Conservation (phyloP, 2,113 vertebrate genomes). For the Prochilodus magdalenae region DNA sequence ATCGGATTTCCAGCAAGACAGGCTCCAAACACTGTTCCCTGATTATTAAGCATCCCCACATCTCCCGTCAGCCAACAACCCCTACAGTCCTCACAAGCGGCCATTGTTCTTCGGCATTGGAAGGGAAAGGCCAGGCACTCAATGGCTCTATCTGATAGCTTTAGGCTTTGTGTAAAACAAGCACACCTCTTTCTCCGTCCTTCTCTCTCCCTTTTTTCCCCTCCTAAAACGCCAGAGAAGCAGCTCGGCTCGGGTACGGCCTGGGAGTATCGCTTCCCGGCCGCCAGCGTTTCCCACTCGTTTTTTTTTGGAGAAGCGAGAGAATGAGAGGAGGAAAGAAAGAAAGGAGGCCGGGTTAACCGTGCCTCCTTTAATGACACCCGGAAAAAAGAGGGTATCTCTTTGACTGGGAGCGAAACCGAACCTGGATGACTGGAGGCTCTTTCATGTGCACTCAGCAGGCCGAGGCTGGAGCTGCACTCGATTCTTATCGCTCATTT, state of each 20-base stretch:
- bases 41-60: not conserved
- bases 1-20: not conserved
- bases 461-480: conserved; percentile 3
- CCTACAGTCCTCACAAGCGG: not conserved
- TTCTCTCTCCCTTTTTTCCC: not conserved
- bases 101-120: not conserved
- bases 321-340: not conserved
- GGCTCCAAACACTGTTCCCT: not conserved
- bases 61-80: not conserved
- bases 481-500: conserved; percentile 28
- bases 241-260: not conserved
- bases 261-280: conserved; percentile 15
- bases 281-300: conserved; percentile 10
- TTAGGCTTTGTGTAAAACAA: conserved; percentile 40
- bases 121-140: not conserved
- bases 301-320: not conserved
- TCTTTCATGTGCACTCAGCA: conserved; percentile 35
- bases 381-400: not conserved
- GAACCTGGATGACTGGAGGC: conserved; percentile 2
- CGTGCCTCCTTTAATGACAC: not conserved
- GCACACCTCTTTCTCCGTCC: not conserved
- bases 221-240: not conserved
- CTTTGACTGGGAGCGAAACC: conserved; percentile 1
- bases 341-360: not conserved
- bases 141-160: conserved; percentile 17